Evolutionary conservation across 2,888 invertebrate genomes (phyloP).

Genomic region (Ametastegia equiseti): DNA sequence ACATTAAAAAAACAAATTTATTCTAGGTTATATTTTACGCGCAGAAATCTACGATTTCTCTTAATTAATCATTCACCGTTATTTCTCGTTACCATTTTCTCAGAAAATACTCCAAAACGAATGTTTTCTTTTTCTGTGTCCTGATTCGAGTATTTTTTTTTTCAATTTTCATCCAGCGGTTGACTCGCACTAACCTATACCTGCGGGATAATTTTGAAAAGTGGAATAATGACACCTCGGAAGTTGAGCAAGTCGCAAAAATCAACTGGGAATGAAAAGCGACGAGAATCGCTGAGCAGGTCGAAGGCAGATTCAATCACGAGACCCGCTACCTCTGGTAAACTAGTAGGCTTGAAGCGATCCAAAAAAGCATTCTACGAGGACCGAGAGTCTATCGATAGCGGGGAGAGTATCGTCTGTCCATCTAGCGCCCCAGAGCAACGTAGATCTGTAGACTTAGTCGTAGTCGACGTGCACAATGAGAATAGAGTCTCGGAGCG

Average conservation of each 20-base stretch:
- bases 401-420: background rate
- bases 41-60: background rate
- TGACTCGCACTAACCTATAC: no score
- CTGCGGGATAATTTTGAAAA: background rate
- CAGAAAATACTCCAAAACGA: background rate
- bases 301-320: background rate
- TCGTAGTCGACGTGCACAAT: slow-evolving; percentile 34
- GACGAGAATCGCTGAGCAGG: background rate
- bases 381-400: slow-evolving; percentile 5
- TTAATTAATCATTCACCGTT: background rate
- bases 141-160: no score
- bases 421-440: background rate
- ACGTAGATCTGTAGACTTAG: slow-evolving; percentile 21
- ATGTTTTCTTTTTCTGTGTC: no score
- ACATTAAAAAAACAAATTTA: background rate
- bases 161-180: no score
- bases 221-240: background rate
- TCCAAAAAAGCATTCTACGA: background rate
- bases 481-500: background rate
- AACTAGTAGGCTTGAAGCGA: background rate
- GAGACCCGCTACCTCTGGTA: background rate
- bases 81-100: background rate
- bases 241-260: background rate
- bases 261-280: background rate
- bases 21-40: background rate